These are phyloP conservation scores for Mustela nigripes DNA, from an alignment of 2,113 vertebrate species.

Conservation along the genomic window DNA sequence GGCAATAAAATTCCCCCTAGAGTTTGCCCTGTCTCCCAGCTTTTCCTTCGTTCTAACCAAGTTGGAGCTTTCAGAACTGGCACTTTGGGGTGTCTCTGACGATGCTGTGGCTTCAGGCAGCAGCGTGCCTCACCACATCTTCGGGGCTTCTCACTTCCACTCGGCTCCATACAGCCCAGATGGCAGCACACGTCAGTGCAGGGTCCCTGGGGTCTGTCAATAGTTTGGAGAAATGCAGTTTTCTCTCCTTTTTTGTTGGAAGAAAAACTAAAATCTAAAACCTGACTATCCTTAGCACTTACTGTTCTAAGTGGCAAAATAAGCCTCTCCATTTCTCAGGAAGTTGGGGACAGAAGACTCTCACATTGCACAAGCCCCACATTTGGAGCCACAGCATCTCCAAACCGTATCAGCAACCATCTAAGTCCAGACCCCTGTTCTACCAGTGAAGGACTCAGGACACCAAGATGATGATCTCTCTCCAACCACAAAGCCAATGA, in stretches of 20 bases:
- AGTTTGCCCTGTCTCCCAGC: conserved; percentile 24
- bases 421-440: neutral
- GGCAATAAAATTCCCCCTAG: conserved; percentile 59
- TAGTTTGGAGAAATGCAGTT: conserved; percentile 22
- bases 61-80: neutral
- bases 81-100: neutral
- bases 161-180: neutral
- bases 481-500: neutral
- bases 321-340: neutral
- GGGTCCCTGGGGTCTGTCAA: neutral
- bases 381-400: neutral
- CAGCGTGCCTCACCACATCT: neutral
- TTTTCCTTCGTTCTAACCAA: conserved; percentile 39
- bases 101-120: conserved; percentile 16
- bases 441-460: neutral
- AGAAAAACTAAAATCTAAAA: neutral
- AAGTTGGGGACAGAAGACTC: neutral
- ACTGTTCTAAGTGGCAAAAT: neutral
- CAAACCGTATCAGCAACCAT: rapidly evolving
- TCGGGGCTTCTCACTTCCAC: neutral
- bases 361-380: neutral
- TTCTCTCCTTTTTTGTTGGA: conserved; percentile 1
- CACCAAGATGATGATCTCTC: neutral
- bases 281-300: neutral
- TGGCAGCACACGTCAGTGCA: neutral